A percentile compares a stretch with the other conserved stretches of the same genome.
Conservation (phyloP, 2,113 vertebrate species). For the Xyrauchen texanus region DNA sequence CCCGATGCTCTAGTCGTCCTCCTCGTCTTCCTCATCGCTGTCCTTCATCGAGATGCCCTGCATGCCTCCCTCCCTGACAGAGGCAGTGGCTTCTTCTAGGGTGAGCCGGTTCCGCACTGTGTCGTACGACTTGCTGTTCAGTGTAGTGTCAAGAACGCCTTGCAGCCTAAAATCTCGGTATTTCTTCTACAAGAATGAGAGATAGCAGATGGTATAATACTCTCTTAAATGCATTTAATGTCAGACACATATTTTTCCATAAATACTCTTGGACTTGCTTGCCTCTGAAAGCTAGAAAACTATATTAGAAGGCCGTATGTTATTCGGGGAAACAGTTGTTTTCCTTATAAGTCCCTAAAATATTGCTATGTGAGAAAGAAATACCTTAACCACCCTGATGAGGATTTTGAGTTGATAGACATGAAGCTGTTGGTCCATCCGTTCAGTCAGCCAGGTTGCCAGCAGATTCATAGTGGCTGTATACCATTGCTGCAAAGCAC, state of each 20-base stretch:
- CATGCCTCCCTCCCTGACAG: slow-evolving; percentile 93
- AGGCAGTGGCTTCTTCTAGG: slow-evolving; percentile 92
- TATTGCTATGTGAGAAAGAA: slow-evolving; percentile 1
- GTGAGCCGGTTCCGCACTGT: slow-evolving; percentile 96
- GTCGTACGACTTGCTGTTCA: slow-evolving; percentile 98
- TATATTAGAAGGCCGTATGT: too few species aligned
- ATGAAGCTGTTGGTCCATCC: slow-evolving; percentile 98
- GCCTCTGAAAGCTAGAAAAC: too few species aligned
- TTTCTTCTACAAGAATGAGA: slow-evolving; percentile 82
- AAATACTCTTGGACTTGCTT: too few species aligned
- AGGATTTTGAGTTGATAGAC: slow-evolving; percentile 99
- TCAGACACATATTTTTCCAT: not conserved
- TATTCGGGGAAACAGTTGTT: too few species aligned
- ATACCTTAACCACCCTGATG: slow-evolving; percentile 98
- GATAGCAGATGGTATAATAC: slow-evolving; percentile 10
- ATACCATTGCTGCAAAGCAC: slow-evolving; percentile 99
- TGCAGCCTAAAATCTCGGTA: slow-evolving; percentile 98
- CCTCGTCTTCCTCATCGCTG: slow-evolving; percentile 97
- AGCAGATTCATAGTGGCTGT: slow-evolving; percentile 97
- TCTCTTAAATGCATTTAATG: not conserved
- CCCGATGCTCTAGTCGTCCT: slow-evolving; percentile 68
- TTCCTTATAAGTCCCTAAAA: too few species aligned
- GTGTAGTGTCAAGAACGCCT: slow-evolving; percentile 95
- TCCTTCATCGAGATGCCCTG: slow-evolving; percentile 99
- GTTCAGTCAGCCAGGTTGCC: slow-evolving; percentile 97